Conservation (phyloP, 2,113 vertebrate genomes). For the Dromaius novaehollandiae region DNA sequence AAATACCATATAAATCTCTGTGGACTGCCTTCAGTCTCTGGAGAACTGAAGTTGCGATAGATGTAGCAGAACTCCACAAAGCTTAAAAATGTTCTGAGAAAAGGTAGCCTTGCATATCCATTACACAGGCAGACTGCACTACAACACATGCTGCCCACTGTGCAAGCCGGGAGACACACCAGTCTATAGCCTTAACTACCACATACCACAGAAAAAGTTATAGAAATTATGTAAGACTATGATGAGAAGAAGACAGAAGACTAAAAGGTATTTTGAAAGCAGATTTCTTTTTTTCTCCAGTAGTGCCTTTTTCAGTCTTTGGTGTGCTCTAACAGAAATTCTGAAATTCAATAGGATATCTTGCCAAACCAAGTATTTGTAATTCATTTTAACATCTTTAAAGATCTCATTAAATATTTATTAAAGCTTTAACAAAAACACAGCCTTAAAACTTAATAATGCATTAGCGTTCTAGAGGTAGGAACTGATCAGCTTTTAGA, state of each 20-base stretch:
- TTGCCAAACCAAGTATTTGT: neutral
- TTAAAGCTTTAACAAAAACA: neutral
- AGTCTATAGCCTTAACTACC: neutral
- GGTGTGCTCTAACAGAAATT: neutral
- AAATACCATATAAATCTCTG: neutral
- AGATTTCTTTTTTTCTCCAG: neutral
- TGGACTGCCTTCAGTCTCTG: neutral
- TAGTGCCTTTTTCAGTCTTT: neutral
- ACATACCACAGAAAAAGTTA: neutral
- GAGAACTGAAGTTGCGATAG: neutral
- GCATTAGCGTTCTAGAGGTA: neutral
- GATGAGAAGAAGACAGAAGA: neutral
- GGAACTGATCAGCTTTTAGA: neutral
- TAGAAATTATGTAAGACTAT: neutral
- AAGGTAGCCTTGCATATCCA: neutral
- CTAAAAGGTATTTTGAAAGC: neutral
- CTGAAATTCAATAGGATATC: neutral
- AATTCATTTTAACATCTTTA: neutral
- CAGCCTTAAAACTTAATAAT: neutral
- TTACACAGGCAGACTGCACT: neutral
- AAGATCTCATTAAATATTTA: neutral
- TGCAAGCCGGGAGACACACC: neutral
- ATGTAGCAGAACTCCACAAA: neutral
- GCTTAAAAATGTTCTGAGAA: neutral
- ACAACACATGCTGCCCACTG: neutral